A percentile compares a stretch with the other conserved stretches of the same genome.
Evolutionary conservation across 2,888 invertebrate species (phyloP).

Genomic region (Hermaeophaga mercurialis): DNA sequence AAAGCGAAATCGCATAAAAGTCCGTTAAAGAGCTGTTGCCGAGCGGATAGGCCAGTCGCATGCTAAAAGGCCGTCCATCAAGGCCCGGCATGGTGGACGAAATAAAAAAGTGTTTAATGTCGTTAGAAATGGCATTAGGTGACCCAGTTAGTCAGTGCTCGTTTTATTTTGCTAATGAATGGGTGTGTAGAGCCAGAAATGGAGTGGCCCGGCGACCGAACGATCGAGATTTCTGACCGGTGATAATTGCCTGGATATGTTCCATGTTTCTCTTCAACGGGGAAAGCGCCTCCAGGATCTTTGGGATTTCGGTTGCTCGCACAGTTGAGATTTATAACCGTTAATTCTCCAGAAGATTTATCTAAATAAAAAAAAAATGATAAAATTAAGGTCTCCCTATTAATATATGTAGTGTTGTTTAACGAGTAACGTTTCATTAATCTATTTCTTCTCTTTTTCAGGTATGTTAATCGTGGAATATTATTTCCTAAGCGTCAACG

Average conservation of each 20-base stretch:
- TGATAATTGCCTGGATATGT: conserved; percentile 6
- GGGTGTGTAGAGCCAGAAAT: conserved; percentile 16
- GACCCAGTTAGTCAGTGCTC: conserved; percentile 32
- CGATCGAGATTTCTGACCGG: conserved; percentile 6
- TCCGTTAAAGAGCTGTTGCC: conserved; percentile 4
- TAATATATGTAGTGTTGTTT: neutral
- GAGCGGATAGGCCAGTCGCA: conserved; percentile 22
- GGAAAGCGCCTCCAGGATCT: conserved; percentile 1
- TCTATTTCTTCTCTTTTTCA: neutral
- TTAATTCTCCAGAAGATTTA: conserved; percentile 1
- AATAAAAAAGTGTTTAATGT: conserved; percentile 41
- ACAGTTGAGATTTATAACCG: conserved; percentile 2
- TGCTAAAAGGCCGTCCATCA: conserved; percentile 38
- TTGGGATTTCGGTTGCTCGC: neutral
- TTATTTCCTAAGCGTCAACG: no score
- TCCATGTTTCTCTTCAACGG: neutral
- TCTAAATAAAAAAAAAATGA: no score
- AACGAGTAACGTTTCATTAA: neutral
- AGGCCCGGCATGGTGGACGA: conserved; percentile 29
- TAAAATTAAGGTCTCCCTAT: neutral
- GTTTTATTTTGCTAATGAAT: conserved; percentile 31
- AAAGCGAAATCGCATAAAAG: conserved; percentile 1
- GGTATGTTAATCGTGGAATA: no score
- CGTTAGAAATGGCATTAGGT: conserved; percentile 36
- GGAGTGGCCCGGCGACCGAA: conserved; percentile 2